Conservation (phyloP, 2,113 vertebrate species). For the Pipra filicauda region DNA sequence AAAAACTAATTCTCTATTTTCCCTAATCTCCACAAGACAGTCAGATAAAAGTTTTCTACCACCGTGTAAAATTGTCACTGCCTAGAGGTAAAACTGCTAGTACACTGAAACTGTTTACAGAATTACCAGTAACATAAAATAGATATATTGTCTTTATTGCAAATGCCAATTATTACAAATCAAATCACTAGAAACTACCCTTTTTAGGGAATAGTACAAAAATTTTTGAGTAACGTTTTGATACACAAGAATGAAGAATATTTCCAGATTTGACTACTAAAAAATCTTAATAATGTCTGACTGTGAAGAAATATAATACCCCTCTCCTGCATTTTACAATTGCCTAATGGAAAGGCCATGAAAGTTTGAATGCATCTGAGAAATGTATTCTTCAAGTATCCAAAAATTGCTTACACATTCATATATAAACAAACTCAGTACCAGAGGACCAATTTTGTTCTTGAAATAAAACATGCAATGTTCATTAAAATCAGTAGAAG, state of each 20-base stretch:
- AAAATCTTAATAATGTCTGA: background rate
- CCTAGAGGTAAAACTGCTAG: background rate
- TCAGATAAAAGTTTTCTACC: background rate
- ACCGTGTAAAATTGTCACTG: background rate
- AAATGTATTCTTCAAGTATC: background rate
- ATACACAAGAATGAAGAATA: background rate
- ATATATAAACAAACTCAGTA: background rate
- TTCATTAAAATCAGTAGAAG: constrained; percentile 7
- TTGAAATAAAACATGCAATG: background rate
- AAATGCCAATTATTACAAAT: background rate
- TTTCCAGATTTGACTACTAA: background rate
- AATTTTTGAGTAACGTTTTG: background rate
- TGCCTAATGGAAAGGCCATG: background rate
- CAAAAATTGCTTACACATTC: background rate
- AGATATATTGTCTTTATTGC: background rate
- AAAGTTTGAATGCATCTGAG: background rate
- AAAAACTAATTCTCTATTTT: background rate
- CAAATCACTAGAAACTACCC: background rate
- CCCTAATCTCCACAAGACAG: background rate
- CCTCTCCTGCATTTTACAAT: background rate
- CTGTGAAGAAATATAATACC: background rate
- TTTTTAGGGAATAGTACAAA: background rate
- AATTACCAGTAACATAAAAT: background rate
- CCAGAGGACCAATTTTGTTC: background rate
- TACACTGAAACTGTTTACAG: background rate